Base-by-base conservation (phyloP, 1,140 invertebrate genomes). In the Armadillidium nasatum region DNA sequence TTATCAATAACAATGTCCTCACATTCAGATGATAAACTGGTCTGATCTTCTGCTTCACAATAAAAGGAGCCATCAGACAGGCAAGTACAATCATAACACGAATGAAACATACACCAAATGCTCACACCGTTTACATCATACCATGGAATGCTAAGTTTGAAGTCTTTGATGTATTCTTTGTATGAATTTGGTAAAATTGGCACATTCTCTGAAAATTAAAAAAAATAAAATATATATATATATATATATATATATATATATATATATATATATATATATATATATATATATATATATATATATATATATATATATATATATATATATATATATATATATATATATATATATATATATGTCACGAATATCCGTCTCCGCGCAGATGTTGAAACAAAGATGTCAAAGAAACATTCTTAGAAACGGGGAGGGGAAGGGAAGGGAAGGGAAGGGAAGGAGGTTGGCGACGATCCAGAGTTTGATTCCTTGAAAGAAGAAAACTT, bases 101-200 rank as follows among this genome's bases (percentile, higher is more conserved):
- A 74, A 22, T 79, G 78, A 74, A 70, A 45, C 78, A 79, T 79
- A 45, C 78, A 79, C 78, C 78, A 79, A 11, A 79, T 50, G 46
- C 78, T 79, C 33, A 76, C 74, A 22, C 78, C 78, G 23, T 76
- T 76, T 11, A 79, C 70, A 54, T 79, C 72, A 72, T 76, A 79
- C 78, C 78, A 79, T 7, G 78, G 78, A 72, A 79, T 33, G 44
- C 73, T 76, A 11, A 79, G 21, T n/a, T 22, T 73, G 23, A 76
- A 79, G 1, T 54, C 60, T 66, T 76, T 79, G 4, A 79, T 76
- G 54, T 76, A 76, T 22, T 70, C 11, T 60, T 60, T 76, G 10
- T 69, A 66, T 23, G 75, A 71, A 69, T 74, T 45, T 46, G 72
- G 75, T 13, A 79, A 76, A 67, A 74, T 71, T 60, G 78, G 46